phyloP scores from a whole-genome alignment of 2,888 invertebrate species.

The Sminthurinus aureus region DNA sequence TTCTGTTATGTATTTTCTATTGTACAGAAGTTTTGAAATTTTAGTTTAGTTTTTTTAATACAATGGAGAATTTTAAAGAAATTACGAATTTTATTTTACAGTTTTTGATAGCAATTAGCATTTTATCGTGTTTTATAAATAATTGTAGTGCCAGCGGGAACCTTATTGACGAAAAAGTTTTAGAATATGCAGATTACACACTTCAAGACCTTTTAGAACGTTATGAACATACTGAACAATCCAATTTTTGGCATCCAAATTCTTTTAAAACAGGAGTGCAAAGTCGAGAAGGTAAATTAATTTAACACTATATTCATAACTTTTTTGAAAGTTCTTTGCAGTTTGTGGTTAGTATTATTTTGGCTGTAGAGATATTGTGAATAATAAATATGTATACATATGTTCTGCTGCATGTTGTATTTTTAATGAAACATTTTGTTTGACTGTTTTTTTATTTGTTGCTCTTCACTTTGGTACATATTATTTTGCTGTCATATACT shows the following conservation, averaged over 20 bases:
- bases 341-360: not conserved
- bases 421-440: not conserved
- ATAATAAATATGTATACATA: not conserved
- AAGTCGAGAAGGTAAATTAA: slow-evolving; percentile 50
- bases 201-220: slow-evolving; percentile 43
- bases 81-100: slow-evolving; percentile 7
- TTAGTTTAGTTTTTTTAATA: not conserved
- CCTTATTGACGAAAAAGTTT: slow-evolving; percentile 19
- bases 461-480: no score
- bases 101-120: not conserved
- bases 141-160: not conserved
- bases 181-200: slow-evolving; percentile 39
- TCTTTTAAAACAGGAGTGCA: slow-evolving; percentile 45
- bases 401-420: not conserved
- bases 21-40: not conserved
- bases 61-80: slow-evolving; percentile 5
- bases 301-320: not conserved
- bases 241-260: slow-evolving; percentile 54
- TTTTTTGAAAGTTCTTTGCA: not conserved
- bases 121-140: slow-evolving; percentile 9
- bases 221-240: slow-evolving; percentile 44
- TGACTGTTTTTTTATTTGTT: not conserved
- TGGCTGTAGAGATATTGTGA: no score
- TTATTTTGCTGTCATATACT: no score
- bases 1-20: not conserved